Base-by-base conservation (phyloP, 2,113 vertebrate species). In the Pogona vitticeps region DNA sequence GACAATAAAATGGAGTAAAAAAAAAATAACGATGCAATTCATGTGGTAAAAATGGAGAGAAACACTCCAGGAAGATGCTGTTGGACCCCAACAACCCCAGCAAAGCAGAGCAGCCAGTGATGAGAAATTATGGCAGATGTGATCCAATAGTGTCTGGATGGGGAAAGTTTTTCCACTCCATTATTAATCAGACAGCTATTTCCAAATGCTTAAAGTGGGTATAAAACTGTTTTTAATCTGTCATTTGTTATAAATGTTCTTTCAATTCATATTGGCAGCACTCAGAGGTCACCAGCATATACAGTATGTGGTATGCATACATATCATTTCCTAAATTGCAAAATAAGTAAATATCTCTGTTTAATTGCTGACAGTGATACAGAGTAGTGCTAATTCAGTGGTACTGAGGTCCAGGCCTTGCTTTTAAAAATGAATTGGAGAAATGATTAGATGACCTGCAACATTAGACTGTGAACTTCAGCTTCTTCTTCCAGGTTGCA, bases 401-500 rank as follows among this genome's bases (percentile, higher is more conserved):
- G 38, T 80, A n/a, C 56, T 72, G 31, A 42, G 67, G 70, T 23
- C 36, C 67, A 80, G 68, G 70, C 56, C 14, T 61, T 23, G 61
- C 36, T 58, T 78, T 42, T 72, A 72, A 70, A n/a, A 86, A 70
- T 80, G 59, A 67, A 72, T 72, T 79, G 28, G 52, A 83, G 73
- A 73, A 73, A n/a, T 71, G 71, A 83, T 83, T 59, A 73, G 56
- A 71, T 83, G 82, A 73, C 52, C 56, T 40, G 26, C 26, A 73
- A 23, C n/a, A 83, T 59, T 83, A 61, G 23, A 72, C 12, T 71
- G 81, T 58, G 52, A 36, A 59, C n/a, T 56, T 71, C 46, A 72
- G n/a, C 15, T 58, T 52, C 65, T 36, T 28, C 31, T 58, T 65
- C 20, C 46, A 83, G 46, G 6, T 33, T 33, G 46, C 6, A 72